Percentiles rank a stretch among this genome's conserved stretches.
phyloP scores from a whole-genome alignment of 2,888 invertebrate genomes.

The Eumacrocentrus americanus region DNA sequence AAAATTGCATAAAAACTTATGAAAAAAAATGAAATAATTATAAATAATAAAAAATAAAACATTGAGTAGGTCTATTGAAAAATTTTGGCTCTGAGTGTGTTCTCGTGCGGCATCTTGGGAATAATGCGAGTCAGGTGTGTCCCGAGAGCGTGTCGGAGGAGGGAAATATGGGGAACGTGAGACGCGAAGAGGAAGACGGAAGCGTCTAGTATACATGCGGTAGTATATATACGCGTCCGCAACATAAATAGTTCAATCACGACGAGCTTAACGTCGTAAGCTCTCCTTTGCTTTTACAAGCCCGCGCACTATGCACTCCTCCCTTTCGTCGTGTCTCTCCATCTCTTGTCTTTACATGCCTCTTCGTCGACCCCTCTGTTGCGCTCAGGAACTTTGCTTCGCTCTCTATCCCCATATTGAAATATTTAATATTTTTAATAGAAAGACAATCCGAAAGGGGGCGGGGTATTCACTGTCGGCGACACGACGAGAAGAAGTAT shows the following conservation, averaged over 20 bases:
- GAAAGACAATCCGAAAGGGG: conserved; percentile 43
- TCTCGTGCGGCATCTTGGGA: background rate
- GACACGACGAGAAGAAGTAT: conserved; percentile 21
- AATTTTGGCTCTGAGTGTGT: conserved; percentile 10
- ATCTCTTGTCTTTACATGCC: background rate
- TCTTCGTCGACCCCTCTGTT: conserved; percentile 5
- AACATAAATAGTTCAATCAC: conserved; percentile 54
- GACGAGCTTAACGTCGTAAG: conserved; percentile 47
- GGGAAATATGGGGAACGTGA: conserved; percentile 9
- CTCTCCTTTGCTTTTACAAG: conserved; percentile 29
- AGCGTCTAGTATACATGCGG: conserved; percentile 22
- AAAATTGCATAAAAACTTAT: background rate
- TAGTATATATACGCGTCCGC: conserved; percentile 39
- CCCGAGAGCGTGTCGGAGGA: conserved; percentile 14
- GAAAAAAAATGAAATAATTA: conserved; percentile 10
- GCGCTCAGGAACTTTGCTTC: conserved; percentile 28
- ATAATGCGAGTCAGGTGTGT: conserved; percentile 25
- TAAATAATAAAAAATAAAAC: conserved; percentile 2
- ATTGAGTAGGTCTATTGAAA: conserved; percentile 11
- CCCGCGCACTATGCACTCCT: conserved; percentile 9
- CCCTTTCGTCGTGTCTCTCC: background rate
- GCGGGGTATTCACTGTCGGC: conserved; percentile 23
- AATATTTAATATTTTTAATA: conserved; percentile 52
- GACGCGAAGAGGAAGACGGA: conserved; percentile 28
- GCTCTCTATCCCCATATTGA: conserved; percentile 41